Evolutionary conservation across 2,113 vertebrate genomes (phyloP).

Genomic region (Neogobius melanostomus): DNA sequence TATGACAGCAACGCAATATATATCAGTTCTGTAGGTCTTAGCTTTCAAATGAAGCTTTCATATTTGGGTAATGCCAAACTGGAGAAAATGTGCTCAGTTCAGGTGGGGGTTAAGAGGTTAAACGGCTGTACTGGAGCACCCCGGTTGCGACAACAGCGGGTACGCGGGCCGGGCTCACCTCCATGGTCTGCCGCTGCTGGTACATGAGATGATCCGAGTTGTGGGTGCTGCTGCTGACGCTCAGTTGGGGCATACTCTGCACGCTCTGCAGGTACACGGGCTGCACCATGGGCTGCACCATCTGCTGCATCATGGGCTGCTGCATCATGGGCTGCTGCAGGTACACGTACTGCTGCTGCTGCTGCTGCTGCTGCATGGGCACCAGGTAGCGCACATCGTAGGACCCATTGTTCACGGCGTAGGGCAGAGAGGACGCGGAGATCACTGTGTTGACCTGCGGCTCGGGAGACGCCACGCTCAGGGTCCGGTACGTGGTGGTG

Average conservation of each 20-base stretch:
- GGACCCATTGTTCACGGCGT: constrained; percentile 40
- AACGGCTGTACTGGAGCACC: too few relatives aligned
- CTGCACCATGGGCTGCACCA: constrained; percentile 56
- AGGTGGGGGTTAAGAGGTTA: too few relatives aligned
- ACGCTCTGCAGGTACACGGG: constrained; percentile 57
- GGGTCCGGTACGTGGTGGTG: neutral
- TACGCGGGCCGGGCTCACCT: constrained; percentile 36
- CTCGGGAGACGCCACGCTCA: constrained; percentile 55
- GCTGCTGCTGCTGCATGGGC: constrained; percentile 46
- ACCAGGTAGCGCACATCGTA: constrained; percentile 60
- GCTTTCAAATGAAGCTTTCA: too few relatives aligned
- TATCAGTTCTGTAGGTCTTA: too few relatives aligned
- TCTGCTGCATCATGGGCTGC: constrained; percentile 20
- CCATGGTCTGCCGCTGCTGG: constrained; percentile 19
- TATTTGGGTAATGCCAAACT: too few relatives aligned
- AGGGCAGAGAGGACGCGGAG: constrained; percentile 33
- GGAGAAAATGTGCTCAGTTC: too few relatives aligned
- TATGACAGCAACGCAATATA: too few relatives aligned
- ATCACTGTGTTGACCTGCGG: constrained; percentile 22
- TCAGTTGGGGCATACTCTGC: constrained; percentile 23
- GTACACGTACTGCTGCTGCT: constrained; percentile 6
- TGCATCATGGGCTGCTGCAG: constrained; percentile 21
- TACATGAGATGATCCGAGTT: constrained; percentile 38
- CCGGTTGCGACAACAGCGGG: neutral
- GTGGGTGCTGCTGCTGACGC: constrained; percentile 50